These are phyloP conservation scores for Trachelus stipa DNA, from an alignment of 2,888 invertebrate species.

Conservation along the genomic window DNA sequence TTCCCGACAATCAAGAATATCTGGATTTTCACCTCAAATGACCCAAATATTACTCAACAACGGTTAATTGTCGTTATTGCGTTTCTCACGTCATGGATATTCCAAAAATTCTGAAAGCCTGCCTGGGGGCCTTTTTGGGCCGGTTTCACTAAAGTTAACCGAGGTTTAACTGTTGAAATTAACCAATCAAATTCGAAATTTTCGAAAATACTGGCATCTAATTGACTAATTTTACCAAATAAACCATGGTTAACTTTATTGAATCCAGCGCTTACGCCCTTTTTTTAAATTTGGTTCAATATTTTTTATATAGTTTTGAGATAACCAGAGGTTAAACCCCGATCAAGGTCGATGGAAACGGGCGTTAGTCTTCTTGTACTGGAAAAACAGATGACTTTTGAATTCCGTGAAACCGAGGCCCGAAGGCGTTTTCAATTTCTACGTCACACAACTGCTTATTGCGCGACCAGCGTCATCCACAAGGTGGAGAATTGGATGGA, in stretches of 20 bases:
- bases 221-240: too few relatives aligned
- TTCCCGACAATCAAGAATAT: not conserved
- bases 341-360: too few relatives aligned
- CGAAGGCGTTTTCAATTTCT: not conserved
- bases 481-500: conserved; percentile 6
- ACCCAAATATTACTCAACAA: conserved; percentile 32
- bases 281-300: too few relatives aligned
- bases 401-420: not conserved
- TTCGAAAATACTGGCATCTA: too few relatives aligned
- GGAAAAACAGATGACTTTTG: not conserved
- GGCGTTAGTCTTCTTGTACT: not conserved
- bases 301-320: too few relatives aligned
- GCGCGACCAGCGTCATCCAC: conserved; percentile 7
- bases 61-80: conserved; percentile 19
- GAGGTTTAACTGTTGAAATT: too few relatives aligned
- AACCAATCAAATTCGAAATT: too few relatives aligned
- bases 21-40: conserved; percentile 20
- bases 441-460: not conserved
- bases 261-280: too few relatives aligned
- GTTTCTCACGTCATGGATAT: conserved; percentile 13
- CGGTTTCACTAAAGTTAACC: not conserved
- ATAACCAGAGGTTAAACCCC: too few relatives aligned
- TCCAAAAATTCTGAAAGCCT: conserved; percentile 20
- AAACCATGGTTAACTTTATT: too few relatives aligned
- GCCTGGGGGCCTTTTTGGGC: conserved; percentile 8